phyloP scores from a whole-genome alignment of 1,140 invertebrate species.

The Drosophila kohkoa region DNA sequence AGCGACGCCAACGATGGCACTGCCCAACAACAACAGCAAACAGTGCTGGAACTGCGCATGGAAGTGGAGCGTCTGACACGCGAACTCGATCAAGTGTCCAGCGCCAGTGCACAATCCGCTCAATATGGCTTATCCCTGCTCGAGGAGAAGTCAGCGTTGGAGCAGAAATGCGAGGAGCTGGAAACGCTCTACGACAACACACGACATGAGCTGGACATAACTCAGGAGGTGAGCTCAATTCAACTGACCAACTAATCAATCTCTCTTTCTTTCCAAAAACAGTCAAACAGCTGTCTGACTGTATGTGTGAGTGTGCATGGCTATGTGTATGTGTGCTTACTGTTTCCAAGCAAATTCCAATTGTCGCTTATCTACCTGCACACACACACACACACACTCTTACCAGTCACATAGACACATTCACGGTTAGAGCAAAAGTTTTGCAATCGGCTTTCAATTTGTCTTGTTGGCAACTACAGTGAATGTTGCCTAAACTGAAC shows the following conservation, averaged over 20 bases:
- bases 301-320: neutral
- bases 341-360: slow-evolving; percentile 62
- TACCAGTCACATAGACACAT: neutral
- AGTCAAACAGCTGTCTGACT: slow-evolving; percentile 31
- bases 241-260: slow-evolving; percentile 31
- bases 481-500: neutral
- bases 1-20: slow-evolving; percentile 48
- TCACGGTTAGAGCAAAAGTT: slow-evolving; percentile 58
- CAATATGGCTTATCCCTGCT: slow-evolving; percentile 97
- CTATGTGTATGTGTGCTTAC: neutral
- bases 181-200: slow-evolving; percentile 95
- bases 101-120: slow-evolving; percentile 98
- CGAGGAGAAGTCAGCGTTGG: slow-evolving; percentile 95
- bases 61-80: slow-evolving; percentile 95
- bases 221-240: slow-evolving; percentile 91
- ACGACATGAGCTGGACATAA: slow-evolving; percentile 96
- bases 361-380: slow-evolving; percentile 62
- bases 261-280: neutral
- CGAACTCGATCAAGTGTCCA: slow-evolving; percentile 96
- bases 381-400: slow-evolving; percentile 32
- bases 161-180: slow-evolving; percentile 94
- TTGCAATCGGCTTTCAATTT: slow-evolving; percentile 76
- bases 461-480: slow-evolving; percentile 72
- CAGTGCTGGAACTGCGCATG: slow-evolving; percentile 88
- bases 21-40: slow-evolving; percentile 54